Conservation (phyloP, 1,140 invertebrate genomes). For the Rhagoletis pomonella region DNA sequence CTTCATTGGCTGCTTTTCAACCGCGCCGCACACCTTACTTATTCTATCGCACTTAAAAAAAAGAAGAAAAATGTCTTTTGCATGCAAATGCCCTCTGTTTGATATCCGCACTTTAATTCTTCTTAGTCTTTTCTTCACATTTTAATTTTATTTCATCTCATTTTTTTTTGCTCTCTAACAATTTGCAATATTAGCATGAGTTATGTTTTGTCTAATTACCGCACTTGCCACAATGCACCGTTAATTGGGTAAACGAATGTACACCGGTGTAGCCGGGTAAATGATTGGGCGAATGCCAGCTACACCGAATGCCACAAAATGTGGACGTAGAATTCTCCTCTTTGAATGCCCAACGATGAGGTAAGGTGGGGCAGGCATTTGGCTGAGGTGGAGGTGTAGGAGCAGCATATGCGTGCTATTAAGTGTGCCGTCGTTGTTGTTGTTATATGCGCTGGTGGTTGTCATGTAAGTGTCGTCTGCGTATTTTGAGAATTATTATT, state of each 20-base stretch:
- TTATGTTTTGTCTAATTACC: constrained; percentile 50
- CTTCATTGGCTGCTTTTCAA: constrained; percentile 42
- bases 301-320: background rate
- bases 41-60: background rate
- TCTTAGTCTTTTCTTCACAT: background rate
- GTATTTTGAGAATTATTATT: constrained; percentile 45
- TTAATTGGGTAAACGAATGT: constrained; percentile 40
- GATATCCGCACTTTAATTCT: background rate
- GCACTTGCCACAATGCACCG: constrained; percentile 40
- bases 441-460: constrained; percentile 29
- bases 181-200: constrained; percentile 38
- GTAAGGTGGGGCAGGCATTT: background rate
- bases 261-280: background rate
- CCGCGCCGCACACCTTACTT: constrained; percentile 2
- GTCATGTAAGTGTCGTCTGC: constrained; percentile 52
- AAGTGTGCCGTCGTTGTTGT: background rate
- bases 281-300: constrained; percentile 23
- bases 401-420: background rate
- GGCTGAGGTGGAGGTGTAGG: background rate
- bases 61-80: background rate
- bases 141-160: background rate
- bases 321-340: background rate
- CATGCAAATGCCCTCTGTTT: background rate
- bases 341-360: background rate
- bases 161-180: constrained; percentile 15